Evolutionary conservation across 2,797 vertebrate species (phyloP).

Genomic region (Staurois parvus): DNA sequence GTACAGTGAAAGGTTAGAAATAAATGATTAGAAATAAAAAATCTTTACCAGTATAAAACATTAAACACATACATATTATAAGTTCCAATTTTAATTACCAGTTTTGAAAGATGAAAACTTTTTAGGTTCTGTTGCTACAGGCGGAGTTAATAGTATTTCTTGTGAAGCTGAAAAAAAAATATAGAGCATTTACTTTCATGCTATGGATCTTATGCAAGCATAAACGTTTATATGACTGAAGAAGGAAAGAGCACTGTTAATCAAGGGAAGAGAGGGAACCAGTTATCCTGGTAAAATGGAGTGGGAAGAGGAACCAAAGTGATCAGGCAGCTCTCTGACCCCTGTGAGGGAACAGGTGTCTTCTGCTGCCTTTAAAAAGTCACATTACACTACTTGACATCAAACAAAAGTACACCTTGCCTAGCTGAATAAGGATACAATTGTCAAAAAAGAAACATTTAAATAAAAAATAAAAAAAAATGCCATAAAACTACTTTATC

Average conservation of each 20-base stretch:
- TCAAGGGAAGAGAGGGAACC: too few species aligned
- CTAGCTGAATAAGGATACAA: too few species aligned
- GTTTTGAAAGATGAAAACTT: slow-evolving; percentile 73
- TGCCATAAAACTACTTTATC: too few species aligned
- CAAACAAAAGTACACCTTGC: too few species aligned
- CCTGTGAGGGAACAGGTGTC: background rate
- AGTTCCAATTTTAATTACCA: slow-evolving; percentile 68
- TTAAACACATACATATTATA: background rate
- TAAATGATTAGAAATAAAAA: background rate
- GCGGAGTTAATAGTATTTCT: slow-evolving; percentile 68
- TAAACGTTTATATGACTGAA: background rate
- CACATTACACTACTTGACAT: background rate
- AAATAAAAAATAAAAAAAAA: too few species aligned
- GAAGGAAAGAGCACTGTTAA: background rate
- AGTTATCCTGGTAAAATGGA: too few species aligned
- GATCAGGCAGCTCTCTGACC: too few species aligned
- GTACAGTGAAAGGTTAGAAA: background rate
- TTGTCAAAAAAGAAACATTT: too few species aligned
- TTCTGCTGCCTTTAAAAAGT: background rate
- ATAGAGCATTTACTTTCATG: background rate
- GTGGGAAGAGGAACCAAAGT: too few species aligned
- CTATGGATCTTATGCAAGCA: background rate
- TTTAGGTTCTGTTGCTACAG: slow-evolving; percentile 72
- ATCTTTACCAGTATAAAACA: background rate
- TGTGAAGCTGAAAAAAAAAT: slow-evolving; percentile 68